Evolutionary conservation across 1,140 invertebrate genomes (phyloP).

Genomic region (Papilio aristodemus): DNA sequence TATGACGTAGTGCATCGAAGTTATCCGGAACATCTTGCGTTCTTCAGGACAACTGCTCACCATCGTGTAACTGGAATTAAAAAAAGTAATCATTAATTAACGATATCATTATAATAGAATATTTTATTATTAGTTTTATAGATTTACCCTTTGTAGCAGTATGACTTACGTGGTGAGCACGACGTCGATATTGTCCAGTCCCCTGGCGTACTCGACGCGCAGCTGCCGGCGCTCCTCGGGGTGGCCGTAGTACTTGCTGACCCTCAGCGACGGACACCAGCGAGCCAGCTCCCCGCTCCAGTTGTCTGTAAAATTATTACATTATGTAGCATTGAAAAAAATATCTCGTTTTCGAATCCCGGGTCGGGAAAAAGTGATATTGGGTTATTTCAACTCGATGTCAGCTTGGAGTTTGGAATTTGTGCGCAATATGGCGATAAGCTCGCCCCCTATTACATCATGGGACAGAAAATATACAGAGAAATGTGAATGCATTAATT

Average conservation of each 20-base stretch:
- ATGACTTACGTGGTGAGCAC: conserved; percentile 90
- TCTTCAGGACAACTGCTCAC: conserved; percentile 92
- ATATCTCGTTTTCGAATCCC: too few species aligned
- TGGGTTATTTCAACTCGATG: too few species aligned
- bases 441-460: too few species aligned
- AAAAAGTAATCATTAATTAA: background rate
- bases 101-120: too few species aligned
- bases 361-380: too few species aligned
- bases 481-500: background rate
- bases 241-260: conserved; percentile 93
- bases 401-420: too few species aligned
- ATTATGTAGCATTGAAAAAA: conserved; percentile 13
- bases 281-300: conserved; percentile 91
- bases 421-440: too few species aligned
- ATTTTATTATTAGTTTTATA: too few species aligned
- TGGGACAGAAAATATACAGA: background rate
- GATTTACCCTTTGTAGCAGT: too few species aligned
- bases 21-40: conserved; percentile 93
- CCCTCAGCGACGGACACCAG: conserved; percentile 91
- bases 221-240: conserved; percentile 90
- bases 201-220: conserved; percentile 88
- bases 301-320: conserved; percentile 84
- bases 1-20: conserved; percentile 94
- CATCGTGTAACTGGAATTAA: conserved; percentile 67
- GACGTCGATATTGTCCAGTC: conserved; percentile 89